Evolutionary conservation across 2,888 invertebrate species (phyloP).

Genomic region (Oscheius sp.): DNA sequence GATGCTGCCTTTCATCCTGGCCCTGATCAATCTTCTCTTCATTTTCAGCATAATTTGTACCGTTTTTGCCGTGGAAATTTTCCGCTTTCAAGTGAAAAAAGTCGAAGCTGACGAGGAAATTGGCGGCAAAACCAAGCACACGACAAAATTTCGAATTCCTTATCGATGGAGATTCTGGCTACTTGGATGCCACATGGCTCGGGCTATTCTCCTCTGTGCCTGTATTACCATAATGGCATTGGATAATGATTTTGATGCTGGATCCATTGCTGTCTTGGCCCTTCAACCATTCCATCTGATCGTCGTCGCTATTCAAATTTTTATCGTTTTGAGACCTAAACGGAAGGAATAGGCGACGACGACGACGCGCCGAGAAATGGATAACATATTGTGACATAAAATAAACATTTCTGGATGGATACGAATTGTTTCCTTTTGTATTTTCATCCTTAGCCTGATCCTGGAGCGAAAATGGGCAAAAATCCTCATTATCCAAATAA

Average conservation of each 20-base stretch:
- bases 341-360: conserved; percentile 7
- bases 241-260: conserved; percentile 48
- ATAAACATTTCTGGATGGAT: too few species aligned
- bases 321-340: conserved; percentile 37
- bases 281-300: conserved; percentile 41
- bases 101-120: conserved; percentile 13
- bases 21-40: conserved; percentile 42
- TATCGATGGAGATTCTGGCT: conserved; percentile 43
- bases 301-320: conserved; percentile 35
- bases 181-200: conserved; percentile 12
- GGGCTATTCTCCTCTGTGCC: conserved; percentile 40
- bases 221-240: conserved; percentile 46
- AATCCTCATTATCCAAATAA: too few species aligned
- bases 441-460: too few species aligned
- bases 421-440: too few species aligned
- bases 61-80: conserved; percentile 39
- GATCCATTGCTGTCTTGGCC: conserved; percentile 40
- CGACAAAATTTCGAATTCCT: conserved; percentile 33
- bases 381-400: too few species aligned
- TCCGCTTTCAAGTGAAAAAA: conserved; percentile 37
- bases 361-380: too few species aligned
- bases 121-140: too few species aligned
- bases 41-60: conserved; percentile 25
- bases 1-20: conserved; percentile 32
- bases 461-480: too few species aligned